Evolutionary conservation across 2,113 vertebrate genomes (phyloP).

Genomic region (Mesocricetus auratus): DNA sequence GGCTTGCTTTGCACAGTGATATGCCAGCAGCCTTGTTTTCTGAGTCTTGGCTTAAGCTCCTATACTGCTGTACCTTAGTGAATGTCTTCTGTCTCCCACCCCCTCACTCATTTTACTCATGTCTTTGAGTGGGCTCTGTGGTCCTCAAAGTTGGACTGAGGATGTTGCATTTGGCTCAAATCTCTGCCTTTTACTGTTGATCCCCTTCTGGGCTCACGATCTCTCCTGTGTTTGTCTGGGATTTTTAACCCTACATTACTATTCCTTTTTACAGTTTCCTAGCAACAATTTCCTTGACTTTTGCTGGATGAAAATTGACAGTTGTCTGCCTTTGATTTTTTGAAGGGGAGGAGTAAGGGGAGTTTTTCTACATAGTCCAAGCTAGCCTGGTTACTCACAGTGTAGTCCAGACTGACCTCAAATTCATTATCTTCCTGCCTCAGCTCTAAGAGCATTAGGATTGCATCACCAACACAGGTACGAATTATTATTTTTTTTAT

Average conservation of each 20-base stretch:
- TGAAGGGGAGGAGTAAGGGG: background rate
- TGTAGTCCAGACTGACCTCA: background rate
- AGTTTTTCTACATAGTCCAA: background rate
- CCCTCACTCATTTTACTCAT: background rate
- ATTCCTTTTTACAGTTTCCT: background rate
- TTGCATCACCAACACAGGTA: no score
- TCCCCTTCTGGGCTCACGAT: background rate
- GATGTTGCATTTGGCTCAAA: background rate
- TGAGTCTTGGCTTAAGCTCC: background rate
- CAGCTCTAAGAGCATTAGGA: background rate
- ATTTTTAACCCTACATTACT: background rate
- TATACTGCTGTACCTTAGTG: background rate
- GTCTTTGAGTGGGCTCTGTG: background rate
- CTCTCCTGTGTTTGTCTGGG: background rate
- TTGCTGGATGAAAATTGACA: constrained; percentile 16
- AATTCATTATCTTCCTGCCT: background rate
- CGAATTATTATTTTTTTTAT: background rate
- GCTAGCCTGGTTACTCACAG: background rate
- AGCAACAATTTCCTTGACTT: constrained; percentile 34
- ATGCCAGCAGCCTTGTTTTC: background rate
- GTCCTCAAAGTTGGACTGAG: background rate
- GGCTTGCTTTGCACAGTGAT: background rate
- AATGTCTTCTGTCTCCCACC: background rate
- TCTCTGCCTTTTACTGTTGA: constrained; percentile 37
- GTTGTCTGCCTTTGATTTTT: background rate